Evolutionary conservation across 2,888 invertebrate genomes (phyloP).

Genomic region (Conistra vaccinii): DNA sequence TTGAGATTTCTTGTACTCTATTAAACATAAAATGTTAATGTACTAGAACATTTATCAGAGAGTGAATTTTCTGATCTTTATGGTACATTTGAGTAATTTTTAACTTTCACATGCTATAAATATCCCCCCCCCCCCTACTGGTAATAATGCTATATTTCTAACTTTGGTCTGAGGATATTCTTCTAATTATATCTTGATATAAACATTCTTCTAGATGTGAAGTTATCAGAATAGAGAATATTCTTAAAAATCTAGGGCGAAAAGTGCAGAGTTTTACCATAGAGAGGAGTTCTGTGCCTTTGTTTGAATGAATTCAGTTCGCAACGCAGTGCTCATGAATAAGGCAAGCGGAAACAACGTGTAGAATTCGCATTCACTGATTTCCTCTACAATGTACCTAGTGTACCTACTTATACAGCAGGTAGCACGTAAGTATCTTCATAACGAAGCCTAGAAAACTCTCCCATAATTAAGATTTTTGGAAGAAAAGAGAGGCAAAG

Average conservation of each 20-base stretch:
- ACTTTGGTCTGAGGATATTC: background rate
- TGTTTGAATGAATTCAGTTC: constrained; percentile 43
- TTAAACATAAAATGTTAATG: constrained; percentile 64
- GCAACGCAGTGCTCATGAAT: constrained; percentile 49
- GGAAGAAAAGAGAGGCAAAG: constrained; percentile 13
- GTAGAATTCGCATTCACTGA: constrained; percentile 41
- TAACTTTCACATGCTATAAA: background rate
- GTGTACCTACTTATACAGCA: constrained; percentile 20
- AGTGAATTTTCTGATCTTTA: constrained; percentile 6
- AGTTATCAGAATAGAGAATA: constrained; percentile 4
- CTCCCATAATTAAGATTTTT: background rate
- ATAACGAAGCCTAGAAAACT: constrained; percentile 8
- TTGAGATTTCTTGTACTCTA: constrained; percentile 59
- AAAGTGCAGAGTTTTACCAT: constrained; percentile 12
- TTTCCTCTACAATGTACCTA: constrained; percentile 31
- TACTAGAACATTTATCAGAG: constrained; percentile 26
- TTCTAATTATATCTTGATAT: background rate
- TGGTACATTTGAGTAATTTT: constrained; percentile 1
- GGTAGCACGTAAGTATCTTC: background rate
- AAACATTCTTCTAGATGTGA: background rate
- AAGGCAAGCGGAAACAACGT: constrained; percentile 46
- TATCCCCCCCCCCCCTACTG: background rate
- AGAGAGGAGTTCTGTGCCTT: constrained; percentile 19
- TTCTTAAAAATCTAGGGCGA: background rate
- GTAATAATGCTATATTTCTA: background rate